Evolutionary conservation across 2,113 vertebrate species (phyloP).

Genomic region (Chionis minor): DNA sequence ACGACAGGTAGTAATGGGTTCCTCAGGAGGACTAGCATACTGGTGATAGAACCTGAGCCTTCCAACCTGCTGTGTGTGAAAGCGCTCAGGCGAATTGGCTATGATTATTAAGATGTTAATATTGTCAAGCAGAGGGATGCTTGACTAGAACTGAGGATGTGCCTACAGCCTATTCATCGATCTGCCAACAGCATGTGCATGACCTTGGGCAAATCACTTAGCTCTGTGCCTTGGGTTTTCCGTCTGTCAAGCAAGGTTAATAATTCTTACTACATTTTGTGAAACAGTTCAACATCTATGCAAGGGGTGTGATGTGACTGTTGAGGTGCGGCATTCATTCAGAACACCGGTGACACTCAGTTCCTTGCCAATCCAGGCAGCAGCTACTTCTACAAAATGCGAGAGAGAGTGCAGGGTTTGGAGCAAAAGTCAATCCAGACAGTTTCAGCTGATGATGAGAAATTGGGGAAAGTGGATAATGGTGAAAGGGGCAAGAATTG

Average conservation of each 20-base stretch:
- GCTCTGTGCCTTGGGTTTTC: not conserved
- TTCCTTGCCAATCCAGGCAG: not conserved
- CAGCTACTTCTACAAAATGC: not conserved
- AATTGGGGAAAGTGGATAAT: not conserved
- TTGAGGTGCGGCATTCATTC: not conserved
- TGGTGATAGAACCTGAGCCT: not conserved
- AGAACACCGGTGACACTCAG: not conserved
- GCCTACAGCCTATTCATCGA: rapidly evolving
- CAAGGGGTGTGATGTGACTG: not conserved
- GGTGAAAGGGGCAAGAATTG: not conserved
- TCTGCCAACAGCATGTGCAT: not conserved
- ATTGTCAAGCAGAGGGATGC: not conserved
- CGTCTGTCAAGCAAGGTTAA: not conserved
- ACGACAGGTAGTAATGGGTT: rapidly evolving
- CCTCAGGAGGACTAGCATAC: not conserved
- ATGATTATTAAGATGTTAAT: not conserved
- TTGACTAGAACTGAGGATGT: not conserved
- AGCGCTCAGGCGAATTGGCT: not conserved
- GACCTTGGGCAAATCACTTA: not conserved
- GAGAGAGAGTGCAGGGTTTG: not conserved
- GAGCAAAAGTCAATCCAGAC: not conserved
- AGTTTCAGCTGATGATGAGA: not conserved
- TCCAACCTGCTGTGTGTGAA: not conserved
- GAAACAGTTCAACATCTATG: not conserved
- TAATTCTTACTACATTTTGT: not conserved